A percentile compares a stretch with the other conserved stretches of the same genome.
Conservation (phyloP, 1,140 invertebrate species). For the Danaus plexippus region DNA sequence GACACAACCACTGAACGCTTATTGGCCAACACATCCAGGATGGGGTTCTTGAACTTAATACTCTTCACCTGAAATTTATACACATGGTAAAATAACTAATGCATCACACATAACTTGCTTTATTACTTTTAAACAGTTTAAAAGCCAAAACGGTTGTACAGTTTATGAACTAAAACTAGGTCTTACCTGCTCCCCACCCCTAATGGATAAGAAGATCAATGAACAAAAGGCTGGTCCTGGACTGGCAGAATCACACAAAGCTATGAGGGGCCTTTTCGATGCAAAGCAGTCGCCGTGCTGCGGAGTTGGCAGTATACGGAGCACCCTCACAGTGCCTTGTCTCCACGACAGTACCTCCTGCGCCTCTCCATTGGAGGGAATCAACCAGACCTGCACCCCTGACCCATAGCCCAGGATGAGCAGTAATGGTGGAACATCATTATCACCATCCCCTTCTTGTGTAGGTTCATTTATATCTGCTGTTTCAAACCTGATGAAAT, state of each 20-base stretch:
- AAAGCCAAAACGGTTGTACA: too few relatives aligned
- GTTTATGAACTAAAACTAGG: not conserved
- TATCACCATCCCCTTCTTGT: constrained; percentile 80
- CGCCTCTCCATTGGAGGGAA: constrained; percentile 89
- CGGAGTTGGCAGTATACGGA: constrained; percentile 88
- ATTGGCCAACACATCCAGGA: constrained; percentile 90
- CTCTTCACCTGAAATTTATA: constrained; percentile 76
- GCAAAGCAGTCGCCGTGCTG: constrained; percentile 78
- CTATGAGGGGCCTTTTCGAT: constrained; percentile 87
- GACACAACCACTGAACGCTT: constrained; percentile 86
- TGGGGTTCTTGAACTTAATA: constrained; percentile 93
- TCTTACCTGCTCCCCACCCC: constrained; percentile 87
- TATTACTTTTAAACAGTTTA: too few relatives aligned
- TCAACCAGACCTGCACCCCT: constrained; percentile 77
- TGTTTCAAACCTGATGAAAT: constrained; percentile 77
- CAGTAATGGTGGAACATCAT: constrained; percentile 82
- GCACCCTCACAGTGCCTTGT: constrained; percentile 86
- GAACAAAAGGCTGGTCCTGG: constrained; percentile 88
- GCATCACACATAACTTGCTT: not conserved
- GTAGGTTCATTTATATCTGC: constrained; percentile 85
- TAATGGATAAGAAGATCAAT: constrained; percentile 91
- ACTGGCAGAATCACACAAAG: constrained; percentile 87
- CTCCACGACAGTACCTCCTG: constrained; percentile 92
- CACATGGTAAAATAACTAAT: not conserved
- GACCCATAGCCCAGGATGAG: constrained; percentile 79